A percentile compares a stretch with the other conserved stretches of the same genome.
Conservation (phyloP, 2,113 vertebrate species). For the Corythoichthys intestinalis region DNA sequence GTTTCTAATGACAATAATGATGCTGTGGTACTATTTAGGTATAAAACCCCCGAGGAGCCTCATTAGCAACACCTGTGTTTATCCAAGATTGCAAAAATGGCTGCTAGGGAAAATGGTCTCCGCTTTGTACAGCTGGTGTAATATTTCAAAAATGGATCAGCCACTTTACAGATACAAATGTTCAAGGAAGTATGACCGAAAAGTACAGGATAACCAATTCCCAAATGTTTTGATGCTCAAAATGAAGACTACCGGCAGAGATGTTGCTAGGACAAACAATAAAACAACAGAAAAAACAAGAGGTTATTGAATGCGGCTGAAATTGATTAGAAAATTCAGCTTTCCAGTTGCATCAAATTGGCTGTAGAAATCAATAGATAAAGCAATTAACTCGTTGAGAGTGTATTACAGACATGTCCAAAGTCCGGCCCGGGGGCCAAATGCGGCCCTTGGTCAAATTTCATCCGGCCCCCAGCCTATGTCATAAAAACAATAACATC, state of each 20-base stretch:
- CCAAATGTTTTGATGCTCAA: not conserved
- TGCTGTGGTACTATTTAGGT: slow-evolving; percentile 6
- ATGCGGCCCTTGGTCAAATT: no score
- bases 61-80: slow-evolving; percentile 11
- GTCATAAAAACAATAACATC: no score
- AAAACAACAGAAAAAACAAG: not conserved
- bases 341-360: not conserved
- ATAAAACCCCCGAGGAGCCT: not conserved
- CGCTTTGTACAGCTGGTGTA: not conserved
- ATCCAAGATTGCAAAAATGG: slow-evolving; percentile 2
- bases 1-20: slow-evolving; percentile 10
- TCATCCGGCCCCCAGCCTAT: no score
- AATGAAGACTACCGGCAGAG: not conserved
- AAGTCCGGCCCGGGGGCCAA: no score
- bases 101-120: not conserved
- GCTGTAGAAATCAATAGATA: not conserved
- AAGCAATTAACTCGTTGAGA: slow-evolving; percentile 8
- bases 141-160: not conserved
- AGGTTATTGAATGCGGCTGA: not conserved
- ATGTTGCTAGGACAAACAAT: not conserved
- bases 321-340: not conserved
- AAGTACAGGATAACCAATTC: not conserved
- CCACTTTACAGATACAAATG: not conserved
- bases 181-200: not conserved
- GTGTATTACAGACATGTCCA: no score